These are phyloP conservation scores for Chauna torquata DNA, from an alignment of 2,113 vertebrate species.

Conservation along the genomic window DNA sequence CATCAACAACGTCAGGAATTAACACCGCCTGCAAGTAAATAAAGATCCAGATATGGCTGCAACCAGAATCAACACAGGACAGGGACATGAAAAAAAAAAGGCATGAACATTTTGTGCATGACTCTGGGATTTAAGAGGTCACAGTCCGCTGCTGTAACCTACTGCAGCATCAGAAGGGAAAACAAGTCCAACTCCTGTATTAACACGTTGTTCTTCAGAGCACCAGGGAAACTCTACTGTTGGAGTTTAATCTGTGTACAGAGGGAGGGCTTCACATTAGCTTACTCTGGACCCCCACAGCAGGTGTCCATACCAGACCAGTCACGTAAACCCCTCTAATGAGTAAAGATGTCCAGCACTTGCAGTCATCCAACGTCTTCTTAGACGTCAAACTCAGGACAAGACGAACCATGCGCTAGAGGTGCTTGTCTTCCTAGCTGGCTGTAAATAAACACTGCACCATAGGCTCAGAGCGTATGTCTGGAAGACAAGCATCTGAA, in stretches of 20 bases:
- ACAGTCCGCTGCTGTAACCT: neutral
- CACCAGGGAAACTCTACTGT: neutral
- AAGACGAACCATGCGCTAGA: neutral
- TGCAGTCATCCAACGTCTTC: neutral
- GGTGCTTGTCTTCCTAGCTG: neutral
- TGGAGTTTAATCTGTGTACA: neutral
- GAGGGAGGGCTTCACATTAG: neutral
- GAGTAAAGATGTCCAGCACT: neutral
- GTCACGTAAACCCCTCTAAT: neutral
- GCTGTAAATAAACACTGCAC: neutral
- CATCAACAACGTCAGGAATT: slow-evolving; percentile 76
- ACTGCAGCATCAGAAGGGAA: neutral
- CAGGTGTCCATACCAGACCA: neutral
- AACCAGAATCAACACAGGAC: accelerated
- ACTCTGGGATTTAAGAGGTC: neutral
- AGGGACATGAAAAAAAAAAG: accelerated
- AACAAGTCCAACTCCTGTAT: neutral
- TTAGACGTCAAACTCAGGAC: neutral
- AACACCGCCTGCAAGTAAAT: slow-evolving; percentile 76
- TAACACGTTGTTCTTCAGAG: no score
- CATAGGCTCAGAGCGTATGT: neutral
- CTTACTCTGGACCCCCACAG: neutral
- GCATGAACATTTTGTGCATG: neutral
- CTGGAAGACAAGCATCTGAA: neutral
- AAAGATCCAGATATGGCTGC: neutral